Conservation (phyloP, 2,113 vertebrate genomes). For the Carettochelys insculpta region DNA sequence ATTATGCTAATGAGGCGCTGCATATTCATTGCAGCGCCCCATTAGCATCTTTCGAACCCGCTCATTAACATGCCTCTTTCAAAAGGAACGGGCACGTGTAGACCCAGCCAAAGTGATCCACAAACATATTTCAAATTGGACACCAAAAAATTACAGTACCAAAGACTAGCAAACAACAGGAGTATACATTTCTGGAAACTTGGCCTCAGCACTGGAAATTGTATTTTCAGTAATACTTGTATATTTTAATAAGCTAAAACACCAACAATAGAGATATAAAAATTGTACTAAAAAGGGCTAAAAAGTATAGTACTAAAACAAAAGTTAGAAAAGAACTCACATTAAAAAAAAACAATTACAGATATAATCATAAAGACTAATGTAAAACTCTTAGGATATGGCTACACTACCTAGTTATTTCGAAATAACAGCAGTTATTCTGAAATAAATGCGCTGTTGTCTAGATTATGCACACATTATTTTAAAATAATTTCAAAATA, state of each 20-base stretch:
- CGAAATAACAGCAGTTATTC: too few species aligned
- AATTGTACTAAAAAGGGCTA: constrained; percentile 37
- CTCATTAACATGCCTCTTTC: too few species aligned
- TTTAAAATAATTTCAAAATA: too few species aligned
- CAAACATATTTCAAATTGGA: constrained; percentile 37
- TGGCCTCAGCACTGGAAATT: constrained; percentile 60
- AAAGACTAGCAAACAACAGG: constrained; percentile 14
- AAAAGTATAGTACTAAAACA: constrained; percentile 45
- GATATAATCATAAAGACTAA: not conserved
- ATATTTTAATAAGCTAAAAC: constrained; percentile 32
- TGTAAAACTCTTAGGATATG: not conserved
- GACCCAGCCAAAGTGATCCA: too few species aligned
- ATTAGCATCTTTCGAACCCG: too few species aligned
- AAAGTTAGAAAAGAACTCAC: constrained; percentile 64
- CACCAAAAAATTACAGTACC: constrained; percentile 49
- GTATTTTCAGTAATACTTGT: not conserved
- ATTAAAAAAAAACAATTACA: constrained; percentile 18
- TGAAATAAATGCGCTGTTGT: too few species aligned
- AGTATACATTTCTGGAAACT: constrained; percentile 59
- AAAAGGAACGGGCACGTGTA: too few species aligned
- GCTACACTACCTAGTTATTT: too few species aligned
- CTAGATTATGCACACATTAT: too few species aligned
- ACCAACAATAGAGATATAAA: constrained; percentile 49
- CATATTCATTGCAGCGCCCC: too few species aligned
- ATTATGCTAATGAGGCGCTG: too few species aligned